phyloP scores from a whole-genome alignment of 2,113 vertebrate species.

The Vidua chalybeata region DNA sequence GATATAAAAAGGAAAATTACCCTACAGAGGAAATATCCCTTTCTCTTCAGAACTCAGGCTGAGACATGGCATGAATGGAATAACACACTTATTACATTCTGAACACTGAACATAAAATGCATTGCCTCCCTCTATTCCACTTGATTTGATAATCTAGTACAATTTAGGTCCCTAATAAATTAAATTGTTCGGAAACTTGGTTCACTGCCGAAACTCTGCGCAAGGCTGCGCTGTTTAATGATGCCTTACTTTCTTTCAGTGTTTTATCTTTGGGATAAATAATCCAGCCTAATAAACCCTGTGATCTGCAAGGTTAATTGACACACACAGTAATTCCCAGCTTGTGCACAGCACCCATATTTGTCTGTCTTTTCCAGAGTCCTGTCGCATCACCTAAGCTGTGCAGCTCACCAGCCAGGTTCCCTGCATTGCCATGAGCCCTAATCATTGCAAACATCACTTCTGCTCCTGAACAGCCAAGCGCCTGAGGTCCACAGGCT shows the following conservation, averaged over 20 bases:
- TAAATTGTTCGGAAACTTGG: slow-evolving; percentile 66
- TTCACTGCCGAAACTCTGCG: slow-evolving; percentile 59
- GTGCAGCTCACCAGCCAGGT: not conserved
- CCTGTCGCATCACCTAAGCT: not conserved
- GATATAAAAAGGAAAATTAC: slow-evolving; percentile 71
- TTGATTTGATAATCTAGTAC: slow-evolving; percentile 64
- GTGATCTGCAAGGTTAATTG: slow-evolving; percentile 63
- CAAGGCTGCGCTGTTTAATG: slow-evolving; percentile 44
- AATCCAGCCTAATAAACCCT: slow-evolving; percentile 56
- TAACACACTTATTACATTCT: slow-evolving; percentile 27
- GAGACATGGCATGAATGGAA: slow-evolving; percentile 41
- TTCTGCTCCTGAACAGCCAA: not conserved
- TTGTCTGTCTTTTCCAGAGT: slow-evolving; percentile 2
- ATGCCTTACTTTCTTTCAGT: slow-evolving; percentile 40
- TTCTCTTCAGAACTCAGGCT: slow-evolving; percentile 42
- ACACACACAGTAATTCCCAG: slow-evolving; percentile 46
- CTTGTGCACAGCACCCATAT: not conserved
- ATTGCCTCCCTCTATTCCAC: slow-evolving; percentile 42
- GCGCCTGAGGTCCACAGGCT: not conserved
- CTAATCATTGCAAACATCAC: not conserved
- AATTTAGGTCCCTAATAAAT: slow-evolving; percentile 60
- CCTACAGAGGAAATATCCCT: slow-evolving; percentile 30
- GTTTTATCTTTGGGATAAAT: slow-evolving; percentile 64
- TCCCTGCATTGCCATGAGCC: not conserved
- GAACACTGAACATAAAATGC: slow-evolving; percentile 1